Evolutionary conservation across 2,888 invertebrate species (phyloP).

Genomic region (Tachina lurida): DNA sequence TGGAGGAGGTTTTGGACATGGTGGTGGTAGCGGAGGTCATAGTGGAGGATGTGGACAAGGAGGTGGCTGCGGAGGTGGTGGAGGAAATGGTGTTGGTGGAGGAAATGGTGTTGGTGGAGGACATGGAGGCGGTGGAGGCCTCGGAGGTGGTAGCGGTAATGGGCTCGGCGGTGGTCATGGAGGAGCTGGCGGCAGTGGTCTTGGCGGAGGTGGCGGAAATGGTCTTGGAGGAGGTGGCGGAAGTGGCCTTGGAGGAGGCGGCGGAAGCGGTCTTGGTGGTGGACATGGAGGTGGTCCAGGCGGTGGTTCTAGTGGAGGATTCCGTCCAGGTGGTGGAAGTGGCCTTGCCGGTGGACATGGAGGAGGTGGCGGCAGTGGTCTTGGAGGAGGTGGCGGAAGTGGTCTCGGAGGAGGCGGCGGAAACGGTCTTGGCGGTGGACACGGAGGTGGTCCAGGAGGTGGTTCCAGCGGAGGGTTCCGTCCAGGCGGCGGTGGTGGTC

Average conservation of each 20-base stretch:
- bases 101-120: constrained; percentile 18
- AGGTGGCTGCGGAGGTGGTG: constrained; percentile 36
- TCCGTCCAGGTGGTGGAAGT: background rate
- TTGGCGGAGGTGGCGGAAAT: constrained; percentile 11
- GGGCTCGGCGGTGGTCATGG: background rate
- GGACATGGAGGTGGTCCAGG: constrained; percentile 20
- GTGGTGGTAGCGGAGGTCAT: constrained; percentile 28
- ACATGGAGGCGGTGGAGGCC: constrained; percentile 22
- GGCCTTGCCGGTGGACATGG: background rate
- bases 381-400: background rate
- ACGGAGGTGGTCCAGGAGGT: constrained; percentile 18
- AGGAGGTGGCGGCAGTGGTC: background rate
- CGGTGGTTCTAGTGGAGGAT: background rate
- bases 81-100: constrained; percentile 8
- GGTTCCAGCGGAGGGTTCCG: constrained; percentile 21
- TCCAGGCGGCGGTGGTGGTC: constrained; percentile 11
- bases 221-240: constrained; percentile 30
- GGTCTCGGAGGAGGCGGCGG: constrained; percentile 21
- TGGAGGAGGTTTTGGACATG: constrained; percentile 40
- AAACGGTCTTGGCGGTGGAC: constrained; percentile 25
- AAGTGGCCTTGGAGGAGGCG: constrained; percentile 3
- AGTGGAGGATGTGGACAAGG: background rate
- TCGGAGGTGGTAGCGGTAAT: constrained; percentile 1
- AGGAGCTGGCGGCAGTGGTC: constrained; percentile 20
- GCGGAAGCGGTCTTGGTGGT: constrained; percentile 3